Conservation (phyloP, 2,888 invertebrate species). For the Apeira syringaria region DNA sequence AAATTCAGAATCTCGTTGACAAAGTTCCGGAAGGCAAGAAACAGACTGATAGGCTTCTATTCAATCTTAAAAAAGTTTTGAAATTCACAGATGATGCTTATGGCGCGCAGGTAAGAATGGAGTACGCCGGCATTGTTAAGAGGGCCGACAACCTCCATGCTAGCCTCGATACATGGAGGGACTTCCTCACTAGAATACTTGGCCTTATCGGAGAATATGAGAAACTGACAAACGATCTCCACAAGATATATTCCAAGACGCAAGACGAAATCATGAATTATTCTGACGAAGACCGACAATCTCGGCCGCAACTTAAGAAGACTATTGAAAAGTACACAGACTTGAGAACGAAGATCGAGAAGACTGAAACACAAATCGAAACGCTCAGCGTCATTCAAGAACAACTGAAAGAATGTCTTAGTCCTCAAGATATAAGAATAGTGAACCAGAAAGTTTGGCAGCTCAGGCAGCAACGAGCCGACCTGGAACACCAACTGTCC, state of each 20-base stretch:
- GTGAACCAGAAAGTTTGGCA: slow-evolving; percentile 91
- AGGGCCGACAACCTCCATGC: slow-evolving; percentile 91
- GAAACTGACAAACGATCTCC: slow-evolving; percentile 83
- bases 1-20: slow-evolving; percentile 87
- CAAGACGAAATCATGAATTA: slow-evolving; percentile 84
- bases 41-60: slow-evolving; percentile 85
- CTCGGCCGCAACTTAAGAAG: slow-evolving; percentile 85
- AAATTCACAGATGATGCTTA: slow-evolving; percentile 90
- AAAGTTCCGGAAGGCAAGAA: slow-evolving; percentile 88
- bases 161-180: slow-evolving; percentile 91
- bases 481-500: slow-evolving; percentile 90
- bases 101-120: slow-evolving; percentile 91
- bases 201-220: slow-evolving; percentile 86
- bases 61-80: slow-evolving; percentile 86
- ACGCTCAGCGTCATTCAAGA: slow-evolving; percentile 89
- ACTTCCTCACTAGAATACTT: slow-evolving; percentile 87
- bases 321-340: slow-evolving; percentile 86
- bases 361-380: slow-evolving; percentile 86
- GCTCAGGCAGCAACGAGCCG: slow-evolving; percentile 90
- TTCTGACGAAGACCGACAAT: slow-evolving; percentile 81
- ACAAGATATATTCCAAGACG: slow-evolving; percentile 85
- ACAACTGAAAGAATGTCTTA: slow-evolving; percentile 92
- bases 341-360: slow-evolving; percentile 82
- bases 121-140: slow-evolving; percentile 90
- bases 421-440: slow-evolving; percentile 92